These are phyloP conservation scores for Hiodon alosoides DNA, from an alignment of 2,113 vertebrate species.

Conservation along the genomic window DNA sequence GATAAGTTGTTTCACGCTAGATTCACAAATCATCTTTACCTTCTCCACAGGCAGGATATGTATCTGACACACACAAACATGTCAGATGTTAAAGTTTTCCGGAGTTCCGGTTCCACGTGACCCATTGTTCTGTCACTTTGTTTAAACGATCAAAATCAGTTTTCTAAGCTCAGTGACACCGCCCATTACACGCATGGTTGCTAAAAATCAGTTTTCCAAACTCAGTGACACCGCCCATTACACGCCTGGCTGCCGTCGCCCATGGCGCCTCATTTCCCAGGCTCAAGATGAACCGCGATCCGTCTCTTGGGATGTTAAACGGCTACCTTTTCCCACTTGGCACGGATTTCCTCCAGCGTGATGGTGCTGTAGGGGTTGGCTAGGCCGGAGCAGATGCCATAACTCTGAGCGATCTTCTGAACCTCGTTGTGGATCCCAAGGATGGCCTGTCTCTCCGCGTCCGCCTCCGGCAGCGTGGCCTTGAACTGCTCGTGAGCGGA, in stretches of 20 bases:
- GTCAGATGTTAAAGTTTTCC: background rate
- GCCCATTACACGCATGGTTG: background rate
- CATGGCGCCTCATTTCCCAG: background rate
- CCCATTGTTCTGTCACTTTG: background rate
- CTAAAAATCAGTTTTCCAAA: background rate
- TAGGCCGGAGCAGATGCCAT: conserved; percentile 66
- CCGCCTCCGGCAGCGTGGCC: conserved; percentile 76
- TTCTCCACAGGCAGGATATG: background rate
- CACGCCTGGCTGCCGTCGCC: background rate
- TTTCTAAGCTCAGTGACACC: background rate
- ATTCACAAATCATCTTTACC: background rate
- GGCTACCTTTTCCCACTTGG: conserved; percentile 79
- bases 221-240: background rate
- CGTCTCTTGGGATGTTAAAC: background rate
- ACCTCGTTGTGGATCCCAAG: conserved; percentile 77
- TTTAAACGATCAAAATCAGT: conserved; percentile 3
- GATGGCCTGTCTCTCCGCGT: conserved; percentile 77
- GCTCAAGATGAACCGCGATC: background rate
- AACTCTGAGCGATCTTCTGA: conserved; percentile 81
- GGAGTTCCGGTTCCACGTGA: background rate
- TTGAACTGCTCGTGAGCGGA: conserved; percentile 83
- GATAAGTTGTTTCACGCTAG: background rate
- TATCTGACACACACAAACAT: background rate
- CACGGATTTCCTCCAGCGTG: conserved; percentile 67
- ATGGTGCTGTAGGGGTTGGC: conserved; percentile 76